Conservation (phyloP, 2,113 vertebrate genomes). For the Perccottus glenii region DNA sequence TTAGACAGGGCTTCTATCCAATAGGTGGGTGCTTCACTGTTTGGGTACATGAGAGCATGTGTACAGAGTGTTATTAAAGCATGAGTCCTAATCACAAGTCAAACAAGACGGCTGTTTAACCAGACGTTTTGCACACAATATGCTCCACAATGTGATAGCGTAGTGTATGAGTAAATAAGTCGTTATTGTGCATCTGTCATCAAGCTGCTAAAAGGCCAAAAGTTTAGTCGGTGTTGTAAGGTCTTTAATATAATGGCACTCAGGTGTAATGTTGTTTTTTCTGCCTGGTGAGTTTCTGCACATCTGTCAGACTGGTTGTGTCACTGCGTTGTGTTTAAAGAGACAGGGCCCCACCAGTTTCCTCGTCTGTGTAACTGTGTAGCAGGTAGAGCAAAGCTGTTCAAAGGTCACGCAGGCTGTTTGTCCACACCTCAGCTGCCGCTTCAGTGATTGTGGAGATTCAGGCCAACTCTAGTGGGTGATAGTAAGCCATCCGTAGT, state of each 20-base stretch:
- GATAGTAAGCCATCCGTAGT: neutral
- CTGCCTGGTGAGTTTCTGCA: neutral
- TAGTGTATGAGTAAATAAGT: neutral
- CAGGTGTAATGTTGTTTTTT: neutral
- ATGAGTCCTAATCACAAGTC: slow-evolving; percentile 50
- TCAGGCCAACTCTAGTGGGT: neutral
- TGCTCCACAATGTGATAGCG: neutral
- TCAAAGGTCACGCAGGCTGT: slow-evolving; percentile 61
- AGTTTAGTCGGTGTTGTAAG: too few relatives aligned
- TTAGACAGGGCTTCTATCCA: slow-evolving; percentile 27
- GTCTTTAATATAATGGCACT: neutral
- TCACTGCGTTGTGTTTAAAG: slow-evolving; percentile 36
- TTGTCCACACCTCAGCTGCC: slow-evolving; percentile 43
- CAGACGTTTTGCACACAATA: neutral
- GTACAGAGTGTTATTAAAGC: slow-evolving; percentile 66
- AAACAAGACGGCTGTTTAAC: slow-evolving; percentile 57
- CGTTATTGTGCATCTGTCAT: slow-evolving; percentile 12
- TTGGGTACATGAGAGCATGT: slow-evolving; percentile 58
- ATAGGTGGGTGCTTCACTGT: slow-evolving; percentile 34
- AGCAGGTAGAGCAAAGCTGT: slow-evolving; percentile 10
- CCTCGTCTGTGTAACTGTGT: slow-evolving; percentile 26
- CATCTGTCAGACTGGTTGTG: slow-evolving; percentile 28
- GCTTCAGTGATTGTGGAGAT: slow-evolving; percentile 39
- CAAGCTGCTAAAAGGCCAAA: neutral
- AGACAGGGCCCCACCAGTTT: slow-evolving; percentile 15